Evolutionary conservation across 2,888 invertebrate genomes (phyloP).

Genomic region (Hemaris fuciformis): DNA sequence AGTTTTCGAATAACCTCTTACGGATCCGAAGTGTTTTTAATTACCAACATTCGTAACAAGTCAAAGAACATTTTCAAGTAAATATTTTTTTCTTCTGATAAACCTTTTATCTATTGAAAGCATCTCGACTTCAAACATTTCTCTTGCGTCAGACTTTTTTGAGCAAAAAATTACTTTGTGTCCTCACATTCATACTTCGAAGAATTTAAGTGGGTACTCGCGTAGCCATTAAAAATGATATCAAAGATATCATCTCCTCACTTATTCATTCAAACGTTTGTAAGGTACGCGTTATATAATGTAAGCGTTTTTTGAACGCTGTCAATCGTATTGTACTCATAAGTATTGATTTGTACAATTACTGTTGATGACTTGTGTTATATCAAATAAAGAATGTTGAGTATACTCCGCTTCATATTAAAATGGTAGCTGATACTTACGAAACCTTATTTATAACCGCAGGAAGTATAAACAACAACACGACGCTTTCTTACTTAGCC

Average conservation of each 20-base stretch:
- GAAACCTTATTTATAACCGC: conserved; percentile 26
- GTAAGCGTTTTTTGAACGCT: conserved; percentile 15
- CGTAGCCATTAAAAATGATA: conserved; percentile 25
- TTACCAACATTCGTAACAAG: neutral
- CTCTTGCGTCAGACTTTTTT: neutral
- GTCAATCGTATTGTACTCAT: conserved; percentile 28
- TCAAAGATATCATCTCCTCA: conserved; percentile 31
- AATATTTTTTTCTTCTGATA: neutral
- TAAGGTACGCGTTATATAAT: conserved; percentile 18
- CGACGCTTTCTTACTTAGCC: conserved; percentile 47
- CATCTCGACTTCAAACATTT: conserved; percentile 6
- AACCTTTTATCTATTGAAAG: neutral
- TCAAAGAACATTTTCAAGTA: neutral
- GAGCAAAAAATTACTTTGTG: conserved; percentile 10
- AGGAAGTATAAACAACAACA: conserved; percentile 62
- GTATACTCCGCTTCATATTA: neutral
- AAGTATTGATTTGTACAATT: conserved; percentile 50
- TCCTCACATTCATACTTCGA: conserved; percentile 8
- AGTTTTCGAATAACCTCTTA: conserved; percentile 6
- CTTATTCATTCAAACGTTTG: conserved; percentile 26
- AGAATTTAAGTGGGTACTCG: conserved; percentile 15
- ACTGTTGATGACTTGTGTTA: conserved; percentile 57
- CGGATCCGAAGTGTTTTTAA: neutral
- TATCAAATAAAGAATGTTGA: conserved; percentile 25
- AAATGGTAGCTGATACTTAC: neutral